Conservation (phyloP, 2,888 invertebrate species). For the Chrysodeixis includens region DNA sequence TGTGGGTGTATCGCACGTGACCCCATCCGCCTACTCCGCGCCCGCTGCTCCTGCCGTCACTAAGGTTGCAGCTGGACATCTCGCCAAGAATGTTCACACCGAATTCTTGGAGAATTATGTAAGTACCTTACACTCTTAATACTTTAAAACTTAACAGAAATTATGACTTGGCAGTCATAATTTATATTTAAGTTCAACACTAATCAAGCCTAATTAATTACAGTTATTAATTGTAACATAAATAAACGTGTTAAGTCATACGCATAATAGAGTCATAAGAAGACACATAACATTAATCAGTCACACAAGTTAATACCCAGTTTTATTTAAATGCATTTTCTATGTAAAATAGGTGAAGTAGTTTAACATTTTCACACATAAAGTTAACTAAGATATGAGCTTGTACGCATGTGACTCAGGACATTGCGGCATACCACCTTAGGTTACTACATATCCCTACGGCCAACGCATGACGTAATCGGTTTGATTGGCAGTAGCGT, state of each 20-base stretch:
- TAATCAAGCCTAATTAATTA: neutral
- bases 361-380: slow-evolving; percentile 20
- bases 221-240: neutral
- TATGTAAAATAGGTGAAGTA: neutral
- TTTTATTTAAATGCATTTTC: neutral
- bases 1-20: slow-evolving; percentile 32
- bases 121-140: slow-evolving; percentile 69
- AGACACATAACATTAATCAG: neutral
- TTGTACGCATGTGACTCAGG: slow-evolving; percentile 35
- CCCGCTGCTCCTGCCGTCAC: slow-evolving; percentile 59
- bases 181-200: neutral
- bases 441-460: slow-evolving; percentile 69
- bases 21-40: slow-evolving; percentile 40
- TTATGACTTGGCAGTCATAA: too few relatives aligned
- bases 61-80: slow-evolving; percentile 44
- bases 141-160: slow-evolving; percentile 6
- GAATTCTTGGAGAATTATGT: slow-evolving; percentile 91
- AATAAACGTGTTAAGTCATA: neutral
- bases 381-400: slow-evolving; percentile 16
- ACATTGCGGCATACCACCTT: slow-evolving; percentile 53
- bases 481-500: slow-evolving; percentile 63
- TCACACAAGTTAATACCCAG: neutral
- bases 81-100: slow-evolving; percentile 87
- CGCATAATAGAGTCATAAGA: neutral
- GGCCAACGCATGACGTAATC: slow-evolving; percentile 64